phyloP scores from a whole-genome alignment of 1,140 invertebrate species.

The Cyrtorhinus lividipennis region DNA sequence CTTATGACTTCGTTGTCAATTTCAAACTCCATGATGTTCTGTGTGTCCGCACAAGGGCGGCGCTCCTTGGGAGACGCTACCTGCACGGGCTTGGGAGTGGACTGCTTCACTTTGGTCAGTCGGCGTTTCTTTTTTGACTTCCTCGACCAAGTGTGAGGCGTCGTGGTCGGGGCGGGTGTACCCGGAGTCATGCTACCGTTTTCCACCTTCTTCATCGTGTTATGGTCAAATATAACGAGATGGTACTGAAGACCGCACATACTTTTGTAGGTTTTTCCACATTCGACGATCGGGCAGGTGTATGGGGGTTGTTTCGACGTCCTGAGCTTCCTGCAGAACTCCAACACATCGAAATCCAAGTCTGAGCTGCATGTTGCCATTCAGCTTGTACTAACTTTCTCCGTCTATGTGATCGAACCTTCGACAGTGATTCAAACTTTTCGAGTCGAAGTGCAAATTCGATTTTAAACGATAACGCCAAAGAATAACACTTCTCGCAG shows the following conservation, averaged over 20 bases:
- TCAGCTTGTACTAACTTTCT: too few relatives aligned
- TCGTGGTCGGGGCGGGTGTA: background rate
- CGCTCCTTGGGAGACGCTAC: background rate
- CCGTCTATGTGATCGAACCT: too few relatives aligned
- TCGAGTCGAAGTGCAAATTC: too few relatives aligned
- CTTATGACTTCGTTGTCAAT: conserved; percentile 54
- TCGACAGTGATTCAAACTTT: too few relatives aligned
- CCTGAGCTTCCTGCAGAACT: conserved; percentile 66
- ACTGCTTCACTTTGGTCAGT: conserved; percentile 3
- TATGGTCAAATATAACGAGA: conserved; percentile 68
- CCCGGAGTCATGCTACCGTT: background rate
- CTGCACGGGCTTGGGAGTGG: background rate
- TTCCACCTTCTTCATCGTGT: conserved; percentile 30
- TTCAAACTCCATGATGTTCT: conserved; percentile 72
- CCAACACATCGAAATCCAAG: conserved; percentile 66
- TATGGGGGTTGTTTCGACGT: conserved; percentile 66
- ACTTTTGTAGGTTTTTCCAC: conserved; percentile 72
- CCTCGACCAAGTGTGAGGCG: background rate
- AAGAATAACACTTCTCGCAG: too few relatives aligned
- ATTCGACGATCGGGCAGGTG: conserved; percentile 65
- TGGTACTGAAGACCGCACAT: conserved; percentile 73
- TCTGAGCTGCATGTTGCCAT: too few relatives aligned
- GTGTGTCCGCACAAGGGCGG: conserved; percentile 25
- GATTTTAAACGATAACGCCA: too few relatives aligned
- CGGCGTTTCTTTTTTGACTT: conserved; percentile 4